Base-by-base conservation (phyloP, 2,888 invertebrate species). In the Ceratothoa steindachneri region DNA sequence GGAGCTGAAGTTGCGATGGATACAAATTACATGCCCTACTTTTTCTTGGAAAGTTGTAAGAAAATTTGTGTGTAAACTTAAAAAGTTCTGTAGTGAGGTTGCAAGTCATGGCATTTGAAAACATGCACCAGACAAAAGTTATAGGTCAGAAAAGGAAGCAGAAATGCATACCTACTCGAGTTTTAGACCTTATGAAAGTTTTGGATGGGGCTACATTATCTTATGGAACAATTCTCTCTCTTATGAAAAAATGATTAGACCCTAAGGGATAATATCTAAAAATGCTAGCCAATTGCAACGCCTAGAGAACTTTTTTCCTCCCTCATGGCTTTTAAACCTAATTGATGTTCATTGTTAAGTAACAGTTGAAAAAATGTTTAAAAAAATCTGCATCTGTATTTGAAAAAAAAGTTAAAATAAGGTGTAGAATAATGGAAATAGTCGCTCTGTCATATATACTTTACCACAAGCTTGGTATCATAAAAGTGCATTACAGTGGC, bases 221-320 rank as follows among this genome's bases (percentile, higher is more conserved):
- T n/a, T n/a, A n/a, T n/a, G n/a, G n/a, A n/a, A 60, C n/a, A 60
- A 41, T 41, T 60, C 24, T 1, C 12, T 3, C 2, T 24, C 24
- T 60, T 60, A 24, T 12, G 27, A 60, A 60, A 24, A 7, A 4
- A 24, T n/a, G 19, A 24, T 24, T 2, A 7, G 12, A 24, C n/a
- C 2, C 27, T 22, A 60, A 24, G 60, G 12, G n/a, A 22, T 2
- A 60, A 60, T n/a, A 24, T 24, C 24, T n/a, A 22, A 12, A 60
- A 24, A n/a, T 60, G 60, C 60, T 60, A 24, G 60, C 60, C 24
- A 60, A n/a, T 60, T 60, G 60, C 60, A 60, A 60, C 22, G 60
- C 27, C 60, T 60, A 60, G n/a, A 60, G 60, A 60, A 60, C 60
- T 60, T 60, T 60, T 41, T 15, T 41, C 41, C 5, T 41, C 15